phyloP scores from a whole-genome alignment of 2,113 vertebrate species.

The Solea solea region DNA sequence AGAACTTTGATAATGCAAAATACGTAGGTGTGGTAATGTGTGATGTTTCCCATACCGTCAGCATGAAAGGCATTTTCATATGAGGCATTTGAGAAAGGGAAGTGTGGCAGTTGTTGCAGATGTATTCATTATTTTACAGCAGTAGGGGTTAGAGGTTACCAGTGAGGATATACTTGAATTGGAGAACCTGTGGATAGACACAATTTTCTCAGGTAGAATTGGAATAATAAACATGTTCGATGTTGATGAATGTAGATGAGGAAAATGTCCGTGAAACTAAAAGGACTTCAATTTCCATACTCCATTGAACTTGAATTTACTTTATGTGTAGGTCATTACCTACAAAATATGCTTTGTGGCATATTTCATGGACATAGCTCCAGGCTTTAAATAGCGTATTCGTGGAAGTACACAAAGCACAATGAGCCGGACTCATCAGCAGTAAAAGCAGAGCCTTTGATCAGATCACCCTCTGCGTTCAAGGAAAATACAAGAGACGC shows the following conservation, averaged over 20 bases:
- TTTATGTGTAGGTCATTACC: background rate
- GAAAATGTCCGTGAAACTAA: background rate
- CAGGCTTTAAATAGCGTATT: constrained; percentile 39
- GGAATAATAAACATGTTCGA: background rate
- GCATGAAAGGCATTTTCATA: background rate
- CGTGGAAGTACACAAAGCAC: constrained; percentile 34
- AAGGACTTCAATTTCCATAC: background rate
- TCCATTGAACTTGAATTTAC: background rate
- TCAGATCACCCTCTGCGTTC: constrained; percentile 32
- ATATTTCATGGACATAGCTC: constrained; percentile 3
- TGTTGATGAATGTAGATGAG: background rate
- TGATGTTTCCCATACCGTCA: background rate
- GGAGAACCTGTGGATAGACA: background rate
- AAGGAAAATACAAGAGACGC: constrained; percentile 4
- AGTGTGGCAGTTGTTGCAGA: background rate
- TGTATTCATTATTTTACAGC: constrained; percentile 7
- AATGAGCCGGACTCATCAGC: constrained; percentile 32
- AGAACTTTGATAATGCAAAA: constrained; percentile 6
- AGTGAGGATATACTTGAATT: background rate
- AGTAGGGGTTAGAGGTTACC: background rate
- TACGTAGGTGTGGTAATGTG: background rate
- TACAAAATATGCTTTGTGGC: constrained; percentile 14
- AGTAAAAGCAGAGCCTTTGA: constrained; percentile 44
- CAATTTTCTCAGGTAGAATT: background rate
- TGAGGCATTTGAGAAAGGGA: background rate